phyloP scores from a whole-genome alignment of 2,797 vertebrate species.

The Poecilia wingei region DNA sequence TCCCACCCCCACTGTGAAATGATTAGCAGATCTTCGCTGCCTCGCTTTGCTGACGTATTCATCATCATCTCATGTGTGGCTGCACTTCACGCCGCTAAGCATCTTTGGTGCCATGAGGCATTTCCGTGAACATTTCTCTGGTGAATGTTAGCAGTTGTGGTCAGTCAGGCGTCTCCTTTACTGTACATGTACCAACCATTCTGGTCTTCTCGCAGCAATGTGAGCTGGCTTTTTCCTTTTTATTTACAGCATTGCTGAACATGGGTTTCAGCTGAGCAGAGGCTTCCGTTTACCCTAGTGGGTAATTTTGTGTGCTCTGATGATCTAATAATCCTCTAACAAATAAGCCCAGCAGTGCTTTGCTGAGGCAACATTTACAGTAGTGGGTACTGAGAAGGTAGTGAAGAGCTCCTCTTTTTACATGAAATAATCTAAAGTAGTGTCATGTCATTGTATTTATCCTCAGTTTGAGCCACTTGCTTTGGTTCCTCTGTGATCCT shows the following conservation, averaged over 20 bases:
- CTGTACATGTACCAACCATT: not conserved
- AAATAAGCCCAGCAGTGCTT: conserved; percentile 10
- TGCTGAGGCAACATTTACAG: not conserved
- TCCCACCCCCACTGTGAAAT: conserved; percentile 23
- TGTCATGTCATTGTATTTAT: not conserved
- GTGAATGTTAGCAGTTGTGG: conserved; percentile 5
- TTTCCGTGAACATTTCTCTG: conserved; percentile 5
- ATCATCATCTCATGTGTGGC: conserved; percentile 21
- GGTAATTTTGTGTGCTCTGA: conserved; percentile 49
- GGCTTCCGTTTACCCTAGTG: conserved; percentile 40
- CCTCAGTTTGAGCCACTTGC: not conserved
- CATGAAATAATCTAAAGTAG: not conserved
- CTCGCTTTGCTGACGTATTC: conserved; percentile 28
- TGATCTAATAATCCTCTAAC: conserved; percentile 61
- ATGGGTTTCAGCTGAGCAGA: conserved; percentile 7
- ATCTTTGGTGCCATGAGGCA: not conserved
- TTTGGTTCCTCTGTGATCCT: not conserved
- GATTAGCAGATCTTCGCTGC: conserved; percentile 46
- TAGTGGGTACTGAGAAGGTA: not conserved
- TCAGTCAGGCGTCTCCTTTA: conserved; percentile 3
- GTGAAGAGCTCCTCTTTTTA: conserved; percentile 1
- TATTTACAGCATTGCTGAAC: not conserved
- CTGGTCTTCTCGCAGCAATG: conserved; percentile 13
- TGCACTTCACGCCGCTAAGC: not conserved
- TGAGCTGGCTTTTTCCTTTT: not conserved